Conservation (phyloP, 2,888 invertebrate genomes). For the Melangyna quadrimaculata region DNA sequence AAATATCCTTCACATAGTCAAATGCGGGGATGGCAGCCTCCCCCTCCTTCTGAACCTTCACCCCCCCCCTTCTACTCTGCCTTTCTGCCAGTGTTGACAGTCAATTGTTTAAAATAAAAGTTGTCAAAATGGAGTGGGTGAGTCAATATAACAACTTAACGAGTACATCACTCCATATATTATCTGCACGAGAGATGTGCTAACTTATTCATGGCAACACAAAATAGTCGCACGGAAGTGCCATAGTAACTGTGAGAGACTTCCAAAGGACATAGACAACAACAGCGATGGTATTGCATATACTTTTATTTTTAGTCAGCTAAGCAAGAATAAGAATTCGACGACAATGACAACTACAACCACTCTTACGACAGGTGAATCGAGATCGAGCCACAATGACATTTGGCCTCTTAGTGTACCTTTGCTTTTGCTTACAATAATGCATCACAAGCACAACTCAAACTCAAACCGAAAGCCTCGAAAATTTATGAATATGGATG, state of each 20-base stretch:
- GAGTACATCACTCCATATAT: constrained; percentile 40
- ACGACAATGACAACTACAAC: background rate
- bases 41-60: rapidly evolving
- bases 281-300: background rate
- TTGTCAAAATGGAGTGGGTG: constrained; percentile 37
- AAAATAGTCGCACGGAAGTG: constrained; percentile 19
- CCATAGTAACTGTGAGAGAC: background rate
- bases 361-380: constrained; percentile 36
- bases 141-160: constrained; percentile 65
- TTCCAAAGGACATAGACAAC: background rate
- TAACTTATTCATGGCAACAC: constrained; percentile 57
- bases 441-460: constrained; percentile 5
- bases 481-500: constrained; percentile 69
- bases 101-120: constrained; percentile 70
- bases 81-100: constrained; percentile 55
- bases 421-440: constrained; percentile 32
- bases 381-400: constrained; percentile 23
- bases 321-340: background rate
- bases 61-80: background rate
- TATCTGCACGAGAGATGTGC: constrained; percentile 33
- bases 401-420: constrained; percentile 8
- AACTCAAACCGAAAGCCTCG: constrained; percentile 4
- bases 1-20: constrained; percentile 52
- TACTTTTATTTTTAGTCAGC: background rate
- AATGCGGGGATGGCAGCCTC: constrained; percentile 6